Evolutionary conservation across 2,113 vertebrate species (phyloP).

Genomic region (Oryzias curvinotus): DNA sequence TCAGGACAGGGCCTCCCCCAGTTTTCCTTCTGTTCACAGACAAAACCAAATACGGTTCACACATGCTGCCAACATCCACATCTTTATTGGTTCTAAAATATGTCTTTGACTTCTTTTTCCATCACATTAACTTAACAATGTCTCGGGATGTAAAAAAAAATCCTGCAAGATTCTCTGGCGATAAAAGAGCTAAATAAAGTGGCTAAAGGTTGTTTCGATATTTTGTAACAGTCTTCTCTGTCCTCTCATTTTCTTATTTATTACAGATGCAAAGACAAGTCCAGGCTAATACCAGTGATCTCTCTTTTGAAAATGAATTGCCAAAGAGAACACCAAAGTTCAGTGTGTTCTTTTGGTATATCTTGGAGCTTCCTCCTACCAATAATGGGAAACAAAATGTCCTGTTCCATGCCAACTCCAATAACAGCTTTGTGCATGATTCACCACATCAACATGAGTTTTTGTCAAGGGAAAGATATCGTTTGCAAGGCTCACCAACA

Average conservation of each 20-base stretch:
- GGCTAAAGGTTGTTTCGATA: conserved; percentile 21
- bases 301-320: conserved; percentile 49
- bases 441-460: conserved; percentile 28
- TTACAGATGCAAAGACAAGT: conserved; percentile 40
- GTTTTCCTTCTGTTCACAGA: no score
- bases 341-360: conserved; percentile 51
- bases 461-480: conserved; percentile 26
- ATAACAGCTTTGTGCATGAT: conserved; percentile 8
- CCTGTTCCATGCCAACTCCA: conserved; percentile 37
- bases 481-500: conserved; percentile 26
- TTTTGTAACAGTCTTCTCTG: conserved; percentile 12
- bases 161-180: not conserved
- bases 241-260: conserved; percentile 31
- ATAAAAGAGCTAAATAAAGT: conserved; percentile 20
- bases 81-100: conserved; percentile 27
- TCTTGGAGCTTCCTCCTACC: conserved; percentile 23
- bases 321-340: conserved; percentile 54
- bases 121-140: no score
- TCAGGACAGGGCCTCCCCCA: no score
- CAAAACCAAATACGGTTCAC: not conserved
- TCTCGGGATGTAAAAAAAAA: no score
- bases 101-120: no score
- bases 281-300: conserved; percentile 40
- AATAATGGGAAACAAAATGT: conserved; percentile 44
- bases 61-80: conserved; percentile 35